Conservation (phyloP, 2,113 vertebrate genomes). For the Aythya baeri region DNA sequence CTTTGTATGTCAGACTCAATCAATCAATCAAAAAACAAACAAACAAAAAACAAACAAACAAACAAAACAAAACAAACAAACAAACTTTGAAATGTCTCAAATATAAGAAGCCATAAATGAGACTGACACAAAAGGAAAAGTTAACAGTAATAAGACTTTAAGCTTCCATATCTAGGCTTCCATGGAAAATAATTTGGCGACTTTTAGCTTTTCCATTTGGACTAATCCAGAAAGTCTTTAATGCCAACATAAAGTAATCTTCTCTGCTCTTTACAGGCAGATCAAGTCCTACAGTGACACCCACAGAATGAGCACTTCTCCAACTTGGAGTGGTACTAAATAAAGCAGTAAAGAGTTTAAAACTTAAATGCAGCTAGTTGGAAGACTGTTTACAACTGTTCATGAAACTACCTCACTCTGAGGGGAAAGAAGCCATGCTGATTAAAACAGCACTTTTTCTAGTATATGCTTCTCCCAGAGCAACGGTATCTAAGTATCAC, state of each 20-base stretch:
- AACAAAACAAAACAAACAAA: neutral
- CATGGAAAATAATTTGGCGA: neutral
- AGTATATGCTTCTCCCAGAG: accelerated
- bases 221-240: neutral
- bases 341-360: neutral
- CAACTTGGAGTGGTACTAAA: neutral
- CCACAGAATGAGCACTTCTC: neutral
- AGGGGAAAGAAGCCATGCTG: neutral
- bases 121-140: neutral
- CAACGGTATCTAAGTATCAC: neutral
- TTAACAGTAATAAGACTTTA: neutral
- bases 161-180: neutral
- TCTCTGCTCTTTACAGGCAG: neutral
- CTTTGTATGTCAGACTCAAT: neutral
- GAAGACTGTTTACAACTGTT: neutral
- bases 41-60: neutral
- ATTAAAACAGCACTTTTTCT: neutral
- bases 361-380: neutral
- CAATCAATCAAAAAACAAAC: neutral
- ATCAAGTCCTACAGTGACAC: neutral
- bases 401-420: neutral
- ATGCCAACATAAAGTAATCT: neutral
- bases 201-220: neutral
- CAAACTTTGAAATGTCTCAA: neutral
- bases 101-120: constrained; percentile 15